Evolutionary conservation across 2,113 vertebrate species (phyloP).

Genomic region (Erythrolamprus reginae): DNA sequence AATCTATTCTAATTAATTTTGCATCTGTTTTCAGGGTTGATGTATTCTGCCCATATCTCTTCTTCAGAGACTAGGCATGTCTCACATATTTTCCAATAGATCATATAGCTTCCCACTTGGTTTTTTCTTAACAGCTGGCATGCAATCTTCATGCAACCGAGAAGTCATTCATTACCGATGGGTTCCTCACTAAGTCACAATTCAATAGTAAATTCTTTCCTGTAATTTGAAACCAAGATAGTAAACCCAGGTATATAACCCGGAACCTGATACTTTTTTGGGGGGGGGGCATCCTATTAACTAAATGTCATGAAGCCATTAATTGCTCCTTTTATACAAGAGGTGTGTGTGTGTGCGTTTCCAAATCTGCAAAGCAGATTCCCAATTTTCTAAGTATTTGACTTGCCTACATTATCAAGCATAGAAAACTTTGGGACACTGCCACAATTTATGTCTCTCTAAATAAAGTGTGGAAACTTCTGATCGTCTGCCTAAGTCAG

Average conservation of each 20-base stretch:
- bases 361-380: not conserved
- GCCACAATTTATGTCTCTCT: not conserved
- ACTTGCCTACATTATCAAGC: not conserved
- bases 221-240: not conserved
- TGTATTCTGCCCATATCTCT: conserved; percentile 48
- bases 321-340: not conserved
- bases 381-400: not conserved
- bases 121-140: conserved; percentile 68
- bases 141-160: conserved; percentile 46
- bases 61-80: conserved; percentile 54
- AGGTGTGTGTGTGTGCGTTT: not conserved
- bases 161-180: conserved; percentile 33
- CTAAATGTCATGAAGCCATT: conserved; percentile 18
- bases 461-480: not conserved
- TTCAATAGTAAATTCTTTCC: not conserved
- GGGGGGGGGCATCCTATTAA: not conserved
- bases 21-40: conserved; percentile 62
- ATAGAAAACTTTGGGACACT: not conserved
- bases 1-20: conserved; percentile 61
- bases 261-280: conserved; percentile 24
- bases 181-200: not conserved
- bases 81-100: conserved; percentile 72
- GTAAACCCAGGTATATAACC: not conserved
- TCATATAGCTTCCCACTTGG: conserved; percentile 73
- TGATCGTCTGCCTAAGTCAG: not conserved